Base-by-base conservation (phyloP, 2,113 vertebrate genomes). In the Pelvicachromis taeniatus region DNA sequence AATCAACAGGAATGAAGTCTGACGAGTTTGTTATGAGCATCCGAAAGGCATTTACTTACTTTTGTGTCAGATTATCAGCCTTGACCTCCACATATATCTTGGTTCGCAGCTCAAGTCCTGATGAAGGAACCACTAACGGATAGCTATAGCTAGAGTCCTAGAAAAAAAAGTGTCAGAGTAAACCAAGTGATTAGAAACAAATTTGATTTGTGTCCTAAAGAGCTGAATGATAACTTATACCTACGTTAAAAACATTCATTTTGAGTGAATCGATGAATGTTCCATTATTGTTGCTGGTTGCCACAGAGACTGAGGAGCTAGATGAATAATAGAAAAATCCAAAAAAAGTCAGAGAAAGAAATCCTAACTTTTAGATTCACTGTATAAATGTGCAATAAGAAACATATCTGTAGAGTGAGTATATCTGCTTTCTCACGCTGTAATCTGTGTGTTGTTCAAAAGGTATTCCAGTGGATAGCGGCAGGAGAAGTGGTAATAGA, bases 401-500 rank as follows among this genome's bases (percentile, higher is more conserved):
- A 78, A 59, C 53, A 38, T 16, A 48, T 35, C 13, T 12, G 35
- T 63, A 5, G 9, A 16, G 12, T 48, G 77, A 54, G 12, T 2
- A 38, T 14, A 78, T 10, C 13, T 55, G n/a, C 14, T 12, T 45
- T 95, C 96, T 95, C 84, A 97, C 96, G 93, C 92, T 9, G 94
- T 68, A 54, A 97, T 94, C 85, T 95, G 56, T 52, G 95, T 96
- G 91, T 96, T 96, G 91, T 97, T 97, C 42, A 97, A 48, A 29
- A 97, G 88, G 80, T 97, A 97, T 82, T 96, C 95, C 63, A 97
- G 90, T 0, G 96, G 96, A 87, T 97, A 97, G 42, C 91, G 94
- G 86, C 96, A 97, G 82, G 96, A 95, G 86, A 97, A 97, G 56
- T 94, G 94, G 56, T 97, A 97, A 94, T 95, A 96, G 17, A 97